Evolutionary conservation across 2,113 vertebrate genomes (phyloP).

Genomic region (Illadopsis cleaveri): DNA sequence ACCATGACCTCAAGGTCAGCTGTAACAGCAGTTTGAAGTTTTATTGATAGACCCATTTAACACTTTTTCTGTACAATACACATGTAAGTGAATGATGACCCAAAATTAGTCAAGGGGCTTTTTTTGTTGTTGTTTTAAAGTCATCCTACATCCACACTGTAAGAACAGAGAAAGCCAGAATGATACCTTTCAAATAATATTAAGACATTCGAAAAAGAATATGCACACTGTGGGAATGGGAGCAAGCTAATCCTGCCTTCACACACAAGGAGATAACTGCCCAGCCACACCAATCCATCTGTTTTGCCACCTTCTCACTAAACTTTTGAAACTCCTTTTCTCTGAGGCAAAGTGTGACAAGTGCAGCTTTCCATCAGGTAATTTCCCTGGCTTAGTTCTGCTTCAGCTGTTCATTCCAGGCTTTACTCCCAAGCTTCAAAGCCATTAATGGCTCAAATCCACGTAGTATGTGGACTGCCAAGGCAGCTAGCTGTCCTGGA

Average conservation of each 20-base stretch:
- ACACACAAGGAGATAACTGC: background rate
- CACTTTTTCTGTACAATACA: background rate
- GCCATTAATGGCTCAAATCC: conserved; percentile 27
- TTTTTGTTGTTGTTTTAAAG: background rate
- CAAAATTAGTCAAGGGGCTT: background rate
- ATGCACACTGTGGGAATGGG: background rate
- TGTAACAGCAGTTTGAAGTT: background rate
- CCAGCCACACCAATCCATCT: background rate
- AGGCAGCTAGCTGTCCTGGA: conserved; percentile 11
- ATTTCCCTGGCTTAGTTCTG: conserved; percentile 29
- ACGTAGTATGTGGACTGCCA: conserved; percentile 9
- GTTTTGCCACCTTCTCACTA: background rate
- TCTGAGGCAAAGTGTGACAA: conserved; percentile 10
- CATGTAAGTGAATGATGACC: background rate
- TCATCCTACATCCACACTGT: background rate
- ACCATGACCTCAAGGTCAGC: background rate
- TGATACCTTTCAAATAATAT: background rate
- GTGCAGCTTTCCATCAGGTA: conserved; percentile 9
- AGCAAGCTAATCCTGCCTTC: background rate
- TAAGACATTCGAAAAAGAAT: background rate
- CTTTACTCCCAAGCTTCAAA: conserved; percentile 44
- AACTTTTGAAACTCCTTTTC: background rate
- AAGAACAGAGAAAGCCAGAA: background rate
- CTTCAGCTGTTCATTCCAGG: conserved; percentile 46
- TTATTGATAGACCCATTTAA: background rate